A percentile compares a stretch with the other conserved stretches of the same genome.
Conservation (phyloP, 2,888 invertebrate genomes). For the Penaeus monodon region DNA sequence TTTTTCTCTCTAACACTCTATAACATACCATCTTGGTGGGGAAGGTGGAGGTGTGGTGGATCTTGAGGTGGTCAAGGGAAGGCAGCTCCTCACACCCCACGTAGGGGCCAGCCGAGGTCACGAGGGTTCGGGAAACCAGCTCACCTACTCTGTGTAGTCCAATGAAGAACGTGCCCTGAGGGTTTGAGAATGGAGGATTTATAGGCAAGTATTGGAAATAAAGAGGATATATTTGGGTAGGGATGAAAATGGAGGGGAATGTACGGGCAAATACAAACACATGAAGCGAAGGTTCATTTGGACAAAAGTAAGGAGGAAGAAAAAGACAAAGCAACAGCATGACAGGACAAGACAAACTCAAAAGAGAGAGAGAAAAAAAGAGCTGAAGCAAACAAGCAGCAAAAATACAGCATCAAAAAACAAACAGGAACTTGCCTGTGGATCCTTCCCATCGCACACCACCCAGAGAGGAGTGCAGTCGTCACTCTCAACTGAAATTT, state of each 20-base stretch:
- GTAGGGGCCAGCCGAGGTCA: constrained; percentile 36
- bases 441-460: constrained; percentile 52
- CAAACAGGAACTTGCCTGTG: constrained; percentile 28
- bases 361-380: neutral
- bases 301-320: neutral
- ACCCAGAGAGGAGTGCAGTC: constrained; percentile 45
- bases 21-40: constrained; percentile 21
- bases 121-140: constrained; percentile 19
- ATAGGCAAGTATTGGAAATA: neutral
- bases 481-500: neutral
- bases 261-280: neutral
- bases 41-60: constrained; percentile 32
- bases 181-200: no score
- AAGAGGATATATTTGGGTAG: neutral
- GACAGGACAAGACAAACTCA: neutral
- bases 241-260: neutral
- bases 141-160: constrained; percentile 23
- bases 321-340: neutral
- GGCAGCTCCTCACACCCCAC: constrained; percentile 20
- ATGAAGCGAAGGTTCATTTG: no score
- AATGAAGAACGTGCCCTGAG: constrained; percentile 35
- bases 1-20: no score
- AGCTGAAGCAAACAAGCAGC: neutral
- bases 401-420: neutral
- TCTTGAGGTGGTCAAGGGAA: constrained; percentile 36